phyloP scores from a whole-genome alignment of 1,140 invertebrate species.

The fruit fly (Drosophila melanogaster) region DNA sequence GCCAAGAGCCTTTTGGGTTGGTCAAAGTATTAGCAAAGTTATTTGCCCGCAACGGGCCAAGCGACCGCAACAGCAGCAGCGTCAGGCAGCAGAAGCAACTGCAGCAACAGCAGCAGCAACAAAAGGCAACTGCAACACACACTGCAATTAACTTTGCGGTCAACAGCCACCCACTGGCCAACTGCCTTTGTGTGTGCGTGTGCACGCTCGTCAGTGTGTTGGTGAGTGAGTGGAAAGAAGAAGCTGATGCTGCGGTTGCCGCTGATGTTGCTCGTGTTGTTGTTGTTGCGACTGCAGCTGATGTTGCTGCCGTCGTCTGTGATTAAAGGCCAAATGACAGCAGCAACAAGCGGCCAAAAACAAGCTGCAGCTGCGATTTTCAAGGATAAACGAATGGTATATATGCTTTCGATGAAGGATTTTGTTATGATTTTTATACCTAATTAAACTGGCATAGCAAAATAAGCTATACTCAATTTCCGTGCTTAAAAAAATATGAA shows the following conservation, averaged over 20 bases:
- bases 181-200: slow-evolving; percentile 44
- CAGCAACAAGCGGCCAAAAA: slow-evolving; percentile 36
- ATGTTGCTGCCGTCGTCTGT: slow-evolving; percentile 48
- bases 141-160: slow-evolving; percentile 78
- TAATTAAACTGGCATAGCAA: no score
- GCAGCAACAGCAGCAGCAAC: slow-evolving; percentile 13
- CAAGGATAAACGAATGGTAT: not conserved
- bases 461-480: no score
- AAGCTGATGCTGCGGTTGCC: slow-evolving; percentile 41
- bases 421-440: not conserved
- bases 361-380: slow-evolving; percentile 2
- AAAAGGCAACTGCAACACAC: slow-evolving; percentile 37
- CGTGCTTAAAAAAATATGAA: no score
- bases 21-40: slow-evolving; percentile 79
- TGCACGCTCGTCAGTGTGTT: not conserved
- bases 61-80: slow-evolving; percentile 55
- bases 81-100: slow-evolving; percentile 16
- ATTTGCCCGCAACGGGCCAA: slow-evolving; percentile 67
- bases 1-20: slow-evolving; percentile 53
- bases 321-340: slow-evolving; percentile 72
- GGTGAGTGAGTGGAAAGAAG: slow-evolving; percentile 20
- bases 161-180: slow-evolving; percentile 59
- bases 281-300: slow-evolving; percentile 35
- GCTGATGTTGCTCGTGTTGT: slow-evolving; percentile 21
- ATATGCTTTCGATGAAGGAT: not conserved